Evolutionary conservation across 2,797 vertebrate genomes (phyloP), one percentile per base, ranked within the genome.

Genomic region (Pantherophis vulpinus): DNA sequence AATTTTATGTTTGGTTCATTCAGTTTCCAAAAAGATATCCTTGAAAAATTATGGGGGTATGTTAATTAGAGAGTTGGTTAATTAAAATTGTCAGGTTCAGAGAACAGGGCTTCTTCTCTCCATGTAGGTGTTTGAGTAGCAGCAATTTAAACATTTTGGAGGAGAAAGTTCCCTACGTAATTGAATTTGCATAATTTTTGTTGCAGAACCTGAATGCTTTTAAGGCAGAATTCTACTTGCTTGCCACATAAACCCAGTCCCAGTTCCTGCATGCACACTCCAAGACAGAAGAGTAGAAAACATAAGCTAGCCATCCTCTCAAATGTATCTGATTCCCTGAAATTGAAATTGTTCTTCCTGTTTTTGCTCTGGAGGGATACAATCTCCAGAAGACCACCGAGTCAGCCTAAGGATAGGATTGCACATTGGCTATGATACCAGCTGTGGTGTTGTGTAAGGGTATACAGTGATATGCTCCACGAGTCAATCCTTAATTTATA

Each of bases 401-500:
- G 18, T 79, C 51, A 95, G 12, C 93, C 94, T 55, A 12, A 0
- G 93, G 90, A 0, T 92, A 92, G 93, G 94, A 93, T 86, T 94
- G 94, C 1, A 93, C 95, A 79, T 93, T 92, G 42, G 27, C 25
- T 56, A 32, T 9, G 55, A 29, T 16, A 16, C 54, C 66, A 66
- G 58, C 83, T 23, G 8, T 51, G 79, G 54, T 66, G 54, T 55
- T 56, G 32, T 42, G 37, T 51, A 60, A 51, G 47, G 37, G 25
- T 25, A 47, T 4, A 87, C 20, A 88, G 94, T 94, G 92, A 93
- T 94, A 90, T 66, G 12, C 4, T 42, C 42, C 13, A 8, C 6
- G 0, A 32, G 3, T 42, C 42, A 55, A 58, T 23, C 16, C 13
- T 88, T 59, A 92, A 47, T 16, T n/a, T 63, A 8, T 61, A 83